phyloP scores from a whole-genome alignment of 1,140 invertebrate genomes.

The Drosophila athabasca region DNA sequence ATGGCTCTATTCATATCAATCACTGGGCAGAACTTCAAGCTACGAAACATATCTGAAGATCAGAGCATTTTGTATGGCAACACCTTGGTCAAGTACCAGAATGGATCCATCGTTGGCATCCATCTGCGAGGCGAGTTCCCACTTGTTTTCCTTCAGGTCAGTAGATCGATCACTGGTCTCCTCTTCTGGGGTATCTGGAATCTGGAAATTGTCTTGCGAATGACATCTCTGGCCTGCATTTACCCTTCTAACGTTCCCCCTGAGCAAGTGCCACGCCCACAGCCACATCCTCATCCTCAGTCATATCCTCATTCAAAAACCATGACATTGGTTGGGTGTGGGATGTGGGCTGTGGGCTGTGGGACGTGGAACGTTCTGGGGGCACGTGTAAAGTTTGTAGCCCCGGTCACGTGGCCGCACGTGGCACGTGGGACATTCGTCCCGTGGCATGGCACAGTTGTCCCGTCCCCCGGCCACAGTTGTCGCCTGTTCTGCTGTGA shows the following conservation, averaged over 20 bases:
- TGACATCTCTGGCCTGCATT: constrained; percentile 44
- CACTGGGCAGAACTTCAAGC: too few species aligned
- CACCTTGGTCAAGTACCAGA: too few species aligned
- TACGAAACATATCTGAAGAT: too few species aligned
- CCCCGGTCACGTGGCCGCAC: constrained; percentile 72
- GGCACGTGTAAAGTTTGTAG: constrained; percentile 65
- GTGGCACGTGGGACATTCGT: constrained; percentile 30
- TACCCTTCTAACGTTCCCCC: neutral
- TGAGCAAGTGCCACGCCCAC: constrained; percentile 64
- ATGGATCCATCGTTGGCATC: too few species aligned
- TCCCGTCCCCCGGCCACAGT: neutral
- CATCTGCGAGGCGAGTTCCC: too few species aligned
- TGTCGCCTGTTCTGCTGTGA: constrained; percentile 58
- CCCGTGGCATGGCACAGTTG: neutral
- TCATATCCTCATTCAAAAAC: constrained; percentile 12
- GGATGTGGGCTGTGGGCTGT: neutral
- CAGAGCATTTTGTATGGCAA: too few species aligned
- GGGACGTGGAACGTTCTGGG: neutral
- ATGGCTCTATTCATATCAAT: too few species aligned
- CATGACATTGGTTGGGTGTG: constrained; percentile 40
- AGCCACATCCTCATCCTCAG: constrained; percentile 17
- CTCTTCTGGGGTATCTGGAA: neutral
- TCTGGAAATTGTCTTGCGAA: constrained; percentile 69
- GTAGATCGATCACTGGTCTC: too few species aligned
- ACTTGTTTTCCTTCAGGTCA: too few species aligned